Conservation (phyloP, 2,113 vertebrate species). For the Oryctolagus cuniculus region DNA sequence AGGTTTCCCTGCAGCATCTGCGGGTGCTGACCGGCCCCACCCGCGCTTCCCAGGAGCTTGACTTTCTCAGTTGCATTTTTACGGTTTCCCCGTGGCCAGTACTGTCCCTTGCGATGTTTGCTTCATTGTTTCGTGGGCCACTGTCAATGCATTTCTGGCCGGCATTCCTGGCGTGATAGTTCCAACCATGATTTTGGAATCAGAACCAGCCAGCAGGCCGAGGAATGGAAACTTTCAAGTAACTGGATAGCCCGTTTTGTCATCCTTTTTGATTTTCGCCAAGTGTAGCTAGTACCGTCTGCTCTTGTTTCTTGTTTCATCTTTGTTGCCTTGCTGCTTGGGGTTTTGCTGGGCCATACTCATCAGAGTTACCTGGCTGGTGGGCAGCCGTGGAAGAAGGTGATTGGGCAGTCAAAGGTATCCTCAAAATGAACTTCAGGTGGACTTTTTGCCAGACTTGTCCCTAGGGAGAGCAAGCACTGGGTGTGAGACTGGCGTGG, state of each 20-base stretch:
- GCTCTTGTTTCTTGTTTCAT: not conserved
- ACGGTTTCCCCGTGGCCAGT: not conserved
- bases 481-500: not conserved
- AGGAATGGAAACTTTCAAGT: conserved; percentile 38
- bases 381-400: not conserved
- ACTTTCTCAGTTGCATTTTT: not conserved
- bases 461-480: not conserved
- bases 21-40: conserved; percentile 18
- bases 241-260: conserved; percentile 53
- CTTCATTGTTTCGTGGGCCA: conserved; percentile 32
- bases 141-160: conserved; percentile 49
- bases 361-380: not conserved
- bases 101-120: not conserved
- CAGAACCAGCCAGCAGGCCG: conserved; percentile 39
- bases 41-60: not conserved
- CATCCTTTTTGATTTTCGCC: conserved; percentile 68
- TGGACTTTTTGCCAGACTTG: not conserved
- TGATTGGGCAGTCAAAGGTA: not conserved
- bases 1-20: conserved; percentile 74
- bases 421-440: not conserved
- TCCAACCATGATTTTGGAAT: conserved; percentile 50
- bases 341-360: not conserved
- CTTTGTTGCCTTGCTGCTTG: conserved; percentile 50
- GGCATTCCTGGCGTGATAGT: conserved; percentile 29
- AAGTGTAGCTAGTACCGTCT: conserved; percentile 53